These are phyloP conservation scores for Notocelia uddmanniana DNA, from an alignment of 2,888 invertebrate species.

Conservation along the genomic window DNA sequence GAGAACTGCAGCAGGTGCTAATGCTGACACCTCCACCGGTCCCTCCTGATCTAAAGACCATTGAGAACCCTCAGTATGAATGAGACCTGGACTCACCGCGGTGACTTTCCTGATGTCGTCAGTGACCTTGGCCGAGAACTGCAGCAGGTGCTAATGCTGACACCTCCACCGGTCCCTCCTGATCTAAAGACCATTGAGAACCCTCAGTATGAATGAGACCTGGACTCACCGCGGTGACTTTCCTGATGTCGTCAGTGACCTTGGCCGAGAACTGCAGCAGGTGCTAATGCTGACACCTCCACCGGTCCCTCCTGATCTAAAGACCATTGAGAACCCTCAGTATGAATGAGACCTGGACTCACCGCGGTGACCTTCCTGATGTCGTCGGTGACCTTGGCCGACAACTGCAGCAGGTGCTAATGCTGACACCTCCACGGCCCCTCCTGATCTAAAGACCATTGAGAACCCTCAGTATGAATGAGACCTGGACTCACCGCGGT, in stretches of 20 bases:
- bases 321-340: conserved; percentile 53
- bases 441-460: conserved; percentile 62
- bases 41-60: conserved; percentile 65
- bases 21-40: too few relatives aligned
- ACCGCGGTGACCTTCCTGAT: conserved; percentile 91
- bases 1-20: too few relatives aligned
- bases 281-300: too few relatives aligned
- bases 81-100: conserved; percentile 82
- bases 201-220: not conserved
- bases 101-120: conserved; percentile 93
- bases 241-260: conserved; percentile 92
- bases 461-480: not conserved
- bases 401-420: conserved; percentile 91
- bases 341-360: conserved; percentile 56
- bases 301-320: too few relatives aligned
- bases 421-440: conserved; percentile 82
- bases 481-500: conserved; percentile 85
- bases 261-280: too few relatives aligned
- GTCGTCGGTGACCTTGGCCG: conserved; percentile 93
- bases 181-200: conserved; percentile 62
- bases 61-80: not conserved
- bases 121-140: conserved; percentile 93
- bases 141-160: conserved; percentile 87
- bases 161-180: too few relatives aligned
- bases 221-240: conserved; percentile 88